Evolutionary conservation across 1,140 invertebrate species (phyloP), one percentile per base, ranked within the genome.

Genomic region (Euura saliciscinereae): DNA sequence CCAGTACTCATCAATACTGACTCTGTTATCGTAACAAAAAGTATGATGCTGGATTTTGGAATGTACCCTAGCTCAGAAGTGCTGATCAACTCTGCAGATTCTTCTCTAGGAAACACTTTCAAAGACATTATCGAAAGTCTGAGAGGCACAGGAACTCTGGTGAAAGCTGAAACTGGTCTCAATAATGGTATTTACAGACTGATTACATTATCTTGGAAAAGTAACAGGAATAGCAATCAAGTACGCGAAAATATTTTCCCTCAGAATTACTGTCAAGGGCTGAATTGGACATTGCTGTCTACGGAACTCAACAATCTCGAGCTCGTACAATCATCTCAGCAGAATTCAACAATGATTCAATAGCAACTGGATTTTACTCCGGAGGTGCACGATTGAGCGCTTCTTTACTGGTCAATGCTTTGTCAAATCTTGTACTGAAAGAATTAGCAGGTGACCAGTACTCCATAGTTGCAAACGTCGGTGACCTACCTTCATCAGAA

Each of bases 311-410:
- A 43, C 83, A 1, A n/a, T n/a, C n/a, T n/a, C n/a, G n/a, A n/a
- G n/a, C n/a, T n/a, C 51, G 51, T 10, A 69, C 83, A 0, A 83
- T 88, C 0, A 77, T 78, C 2, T 83, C 86, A 3, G 83, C 80
- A 0, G 80, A 86, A 80, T 85, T 87, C 66, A 86, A 85, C 71
- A 73, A 46, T 4, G n/a, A n/a, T n/a, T n/a, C n/a, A n/a, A 10
- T 80, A 7, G 83, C 78, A 2, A 87, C 84, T 70, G 85, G 83
- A 2, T 78, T 87, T 69, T 87, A 80, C 66, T 88, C 86, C 0
- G 79, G 78, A 3, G 77, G 78, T 44, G 85, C 86, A 4, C 69
- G 79, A n/a, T 82, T 85, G 5, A 81, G 85, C 66, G 74, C 86
- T 42, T 86, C 86, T 0, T 76, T 86, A n/a, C 83, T 84, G 6